Evolutionary conservation across 1,140 invertebrate species (phyloP).

Genomic region (Coenobita brevimanus): DNA sequence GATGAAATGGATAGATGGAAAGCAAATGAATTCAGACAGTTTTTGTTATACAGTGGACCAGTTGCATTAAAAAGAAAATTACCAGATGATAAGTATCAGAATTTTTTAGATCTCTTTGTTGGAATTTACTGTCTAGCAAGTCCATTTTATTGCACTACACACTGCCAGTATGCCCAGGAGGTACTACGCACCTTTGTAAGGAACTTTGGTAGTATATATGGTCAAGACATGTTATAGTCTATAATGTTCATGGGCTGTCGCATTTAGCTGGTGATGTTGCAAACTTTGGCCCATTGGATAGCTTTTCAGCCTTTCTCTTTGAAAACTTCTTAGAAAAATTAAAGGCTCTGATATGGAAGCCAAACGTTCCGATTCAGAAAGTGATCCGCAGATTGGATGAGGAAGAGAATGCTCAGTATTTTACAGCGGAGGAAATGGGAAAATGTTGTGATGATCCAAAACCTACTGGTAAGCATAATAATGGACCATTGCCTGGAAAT

Average conservation of each 20-base stretch:
- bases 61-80: conserved; percentile 7
- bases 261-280: conserved; percentile 21
- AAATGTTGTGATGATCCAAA: no score
- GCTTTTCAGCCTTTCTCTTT: no score
- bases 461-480: no score
- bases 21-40: conserved; percentile 16
- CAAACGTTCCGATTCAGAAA: neutral
- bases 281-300: conserved; percentile 9
- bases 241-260: conserved; percentile 16
- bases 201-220: conserved; percentile 3
- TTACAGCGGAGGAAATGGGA: no score
- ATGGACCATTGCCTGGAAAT: no score
- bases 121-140: no score
- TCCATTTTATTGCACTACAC: neutral
- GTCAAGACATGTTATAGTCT: neutral
- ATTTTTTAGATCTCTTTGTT: conserved; percentile 10
- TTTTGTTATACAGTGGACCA: conserved; percentile 26
- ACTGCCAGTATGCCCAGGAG: conserved; percentile 8
- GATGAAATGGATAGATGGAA: conserved; percentile 28
- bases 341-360: neutral
- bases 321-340: neutral
- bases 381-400: neutral
- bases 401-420: no score
- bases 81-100: neutral
- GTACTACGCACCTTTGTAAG: conserved; percentile 14